Base-by-base conservation (phyloP, 2,113 vertebrate genomes). In the Siniperca knerii region DNA sequence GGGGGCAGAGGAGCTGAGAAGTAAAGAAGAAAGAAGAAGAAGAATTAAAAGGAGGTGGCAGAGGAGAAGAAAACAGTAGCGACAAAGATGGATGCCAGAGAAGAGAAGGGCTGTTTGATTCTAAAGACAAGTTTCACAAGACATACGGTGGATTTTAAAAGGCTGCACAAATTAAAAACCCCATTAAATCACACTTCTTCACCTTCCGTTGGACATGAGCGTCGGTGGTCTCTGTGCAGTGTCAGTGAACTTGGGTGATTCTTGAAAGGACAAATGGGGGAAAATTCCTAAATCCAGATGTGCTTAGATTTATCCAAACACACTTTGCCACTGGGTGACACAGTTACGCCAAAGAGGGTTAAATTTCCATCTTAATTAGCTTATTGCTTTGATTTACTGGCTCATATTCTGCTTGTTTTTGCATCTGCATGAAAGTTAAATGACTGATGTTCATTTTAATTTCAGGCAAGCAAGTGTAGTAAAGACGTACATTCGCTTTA, bases 271-370 rank as follows among this genome's bases (percentile, higher is more conserved):
- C 7, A 50, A 33, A 50, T 8, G 6, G 1, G n/a, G 37, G 29
- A 29, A 7, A 13, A 25, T 46, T 58, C 77, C 37, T 16, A 21
- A 55, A 33, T 52, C 52, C 83, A 83, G 71, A 61, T 76, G 83
- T 82, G 13, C 35, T 46, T 25, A 20, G 33, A 70, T 66, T 25
- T 74, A 74, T 64, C 21, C 61, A 68, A 77, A 81, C 23, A 55
- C 13, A 46, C 16, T 23, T 1, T 46, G 46, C 55, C 1, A 29
- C 50, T 25, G 15, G 10, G 44, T 2, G 0, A 8, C 65, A 65
- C 21, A 29, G 9, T 21, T 29, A 62, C 66, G 8, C 5, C n/a
- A 58, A 60, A 58, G 16, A 20, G n/a, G n/a, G 44, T 70, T 50
- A 6, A 12, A 8, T 52, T 67, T 40, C 12, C n/a, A 42, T 57